Evolutionary conservation across 2,113 vertebrate genomes (phyloP).

Genomic region (Pyrgilauda ruficollis): DNA sequence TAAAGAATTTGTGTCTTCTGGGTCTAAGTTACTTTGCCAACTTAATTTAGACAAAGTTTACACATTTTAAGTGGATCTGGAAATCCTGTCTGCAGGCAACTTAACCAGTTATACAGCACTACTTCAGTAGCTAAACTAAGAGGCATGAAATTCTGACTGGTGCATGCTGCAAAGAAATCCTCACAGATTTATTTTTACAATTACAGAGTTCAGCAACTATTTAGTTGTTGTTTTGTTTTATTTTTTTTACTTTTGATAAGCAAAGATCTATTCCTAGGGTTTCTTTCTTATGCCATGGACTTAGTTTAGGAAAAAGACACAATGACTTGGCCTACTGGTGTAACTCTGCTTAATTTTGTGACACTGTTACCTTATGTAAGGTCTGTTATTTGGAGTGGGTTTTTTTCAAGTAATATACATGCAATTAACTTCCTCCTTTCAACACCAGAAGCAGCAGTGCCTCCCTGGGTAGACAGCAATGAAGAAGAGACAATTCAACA

Average conservation of each 20-base stretch:
- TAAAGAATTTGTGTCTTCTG: background rate
- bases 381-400: background rate
- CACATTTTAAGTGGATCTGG: background rate
- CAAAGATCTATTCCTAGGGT: background rate
- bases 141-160: background rate
- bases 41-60: background rate
- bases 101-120: background rate
- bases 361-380: background rate
- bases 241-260: background rate
- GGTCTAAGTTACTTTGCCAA: background rate
- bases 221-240: background rate
- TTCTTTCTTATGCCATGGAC: background rate
- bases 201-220: background rate
- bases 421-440: background rate
- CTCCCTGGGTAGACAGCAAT: conserved; percentile 95
- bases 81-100: background rate
- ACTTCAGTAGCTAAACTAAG: background rate
- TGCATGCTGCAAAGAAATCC: background rate
- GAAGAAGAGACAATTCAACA: conserved; percentile 97
- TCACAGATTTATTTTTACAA: background rate
- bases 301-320: background rate
- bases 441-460: conserved; percentile 85
- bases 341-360: background rate
- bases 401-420: background rate
- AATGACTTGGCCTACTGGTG: background rate